Evolutionary conservation across 1,140 invertebrate genomes (phyloP), one percentile per base, ranked within the genome.

Genomic region (Trachymyrmex cornetzi): DNA sequence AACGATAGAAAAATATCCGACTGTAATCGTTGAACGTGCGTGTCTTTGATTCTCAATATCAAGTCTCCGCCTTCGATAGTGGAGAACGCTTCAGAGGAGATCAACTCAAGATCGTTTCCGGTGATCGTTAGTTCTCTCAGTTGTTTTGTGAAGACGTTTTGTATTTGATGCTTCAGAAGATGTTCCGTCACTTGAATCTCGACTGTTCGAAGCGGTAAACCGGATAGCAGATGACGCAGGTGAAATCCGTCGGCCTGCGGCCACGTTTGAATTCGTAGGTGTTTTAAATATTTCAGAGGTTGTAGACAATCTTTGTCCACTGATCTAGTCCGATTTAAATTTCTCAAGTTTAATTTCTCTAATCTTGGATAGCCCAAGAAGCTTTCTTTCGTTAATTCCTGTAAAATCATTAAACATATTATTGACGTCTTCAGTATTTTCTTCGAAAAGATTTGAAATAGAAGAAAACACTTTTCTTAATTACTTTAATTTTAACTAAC

Each of bases 121-220:
- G 97, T 97, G 74, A 99, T 97, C 91, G 98, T 97, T 34, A 99
- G 93, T 87, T 98, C 97, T 77, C 97, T 96, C 19, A 99, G 95
- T 92, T 98, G 98, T 7, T 97, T 96, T 19, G 96, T 96, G 67
- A 97, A 97, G 1, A 97, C 96, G 79, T 97, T 96, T 72, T 97
- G 96, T 69, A 98, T 94, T 91, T 98, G 97, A 86, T 97, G 96
- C 19, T 97, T 97, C 75, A 98, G 96, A 12, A 96, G 93, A 7
- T 96, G 95, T 90, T 98, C 98, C 67, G 97, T 96, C 89, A 98
- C 96, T 90, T 97, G 96, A 63, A 98, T 96, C 55, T 97, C 96
- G 24, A 98, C 94, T 71, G 96, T 96, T 77, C 97, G 96, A 38
- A 98, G 91, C 0, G 94, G 96, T 84, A 97, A 92, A 82, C 95